phyloP scores from a whole-genome alignment of 2,113 vertebrate species.

The Anser cygnoides region DNA sequence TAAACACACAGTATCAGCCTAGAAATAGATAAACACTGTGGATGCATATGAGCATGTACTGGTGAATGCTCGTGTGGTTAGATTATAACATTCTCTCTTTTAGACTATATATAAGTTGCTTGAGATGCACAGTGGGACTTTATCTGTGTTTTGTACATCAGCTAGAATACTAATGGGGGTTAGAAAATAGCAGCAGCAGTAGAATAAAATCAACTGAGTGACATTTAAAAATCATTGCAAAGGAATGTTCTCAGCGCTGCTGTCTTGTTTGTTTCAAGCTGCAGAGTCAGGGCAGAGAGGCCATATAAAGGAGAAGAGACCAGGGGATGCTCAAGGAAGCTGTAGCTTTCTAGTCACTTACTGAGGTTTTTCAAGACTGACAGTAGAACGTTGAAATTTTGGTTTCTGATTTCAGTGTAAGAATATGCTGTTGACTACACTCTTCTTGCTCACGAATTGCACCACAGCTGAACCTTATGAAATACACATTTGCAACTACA shows the following conservation, averaged over 20 bases:
- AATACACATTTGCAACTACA: neutral
- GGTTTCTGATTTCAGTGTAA: conserved; percentile 19
- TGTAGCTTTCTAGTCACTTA: conserved; percentile 7
- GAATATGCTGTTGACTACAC: neutral
- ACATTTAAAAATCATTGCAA: conserved; percentile 66
- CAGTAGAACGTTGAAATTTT: neutral
- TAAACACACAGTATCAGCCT: neutral
- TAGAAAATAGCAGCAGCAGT: conserved; percentile 44
- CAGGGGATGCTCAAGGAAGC: conserved; percentile 19
- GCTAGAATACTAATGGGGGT: neutral
- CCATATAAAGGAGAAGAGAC: conserved; percentile 31
- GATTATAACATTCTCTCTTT: neutral
- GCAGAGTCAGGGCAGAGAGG: neutral
- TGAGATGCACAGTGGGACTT: conserved; percentile 8
- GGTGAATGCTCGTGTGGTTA: neutral
- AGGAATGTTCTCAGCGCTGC: conserved; percentile 61
- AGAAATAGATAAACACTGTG: neutral
- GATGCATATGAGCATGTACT: neutral
- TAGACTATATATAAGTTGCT: neutral
- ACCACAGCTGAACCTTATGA: neutral
- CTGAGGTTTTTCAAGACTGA: neutral
- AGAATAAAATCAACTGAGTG: conserved; percentile 26
- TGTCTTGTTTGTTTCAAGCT: conserved; percentile 44
- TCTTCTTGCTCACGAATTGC: neutral
- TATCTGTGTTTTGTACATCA: conserved; percentile 8